Evolutionary conservation across 2,888 invertebrate genomes (phyloP).

Genomic region (Lampropteryx suffumata): DNA sequence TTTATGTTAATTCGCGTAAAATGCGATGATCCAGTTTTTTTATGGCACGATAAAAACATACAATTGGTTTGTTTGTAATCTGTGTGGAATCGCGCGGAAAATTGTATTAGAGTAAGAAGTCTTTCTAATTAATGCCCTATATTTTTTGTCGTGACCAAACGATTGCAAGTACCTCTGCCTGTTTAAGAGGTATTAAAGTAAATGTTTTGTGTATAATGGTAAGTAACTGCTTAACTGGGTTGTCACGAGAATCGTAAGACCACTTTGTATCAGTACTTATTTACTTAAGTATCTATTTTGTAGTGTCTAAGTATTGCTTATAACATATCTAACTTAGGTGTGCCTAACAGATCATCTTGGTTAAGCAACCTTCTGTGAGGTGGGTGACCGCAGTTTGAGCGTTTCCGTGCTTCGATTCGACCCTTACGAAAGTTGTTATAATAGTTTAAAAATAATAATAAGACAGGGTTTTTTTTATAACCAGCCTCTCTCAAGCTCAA

Average conservation of each 20-base stretch:
- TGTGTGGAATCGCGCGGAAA: slow-evolving; percentile 71
- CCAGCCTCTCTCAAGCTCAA: no score
- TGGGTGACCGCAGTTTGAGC: no score
- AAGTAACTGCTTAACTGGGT: slow-evolving; percentile 14
- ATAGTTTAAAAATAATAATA: no score
- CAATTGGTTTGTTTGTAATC: slow-evolving; percentile 44
- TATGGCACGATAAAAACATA: slow-evolving; percentile 23
- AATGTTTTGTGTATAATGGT: slow-evolving; percentile 2
- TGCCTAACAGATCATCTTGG: no score
- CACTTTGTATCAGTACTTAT: slow-evolving; percentile 27
- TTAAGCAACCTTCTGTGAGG: no score
- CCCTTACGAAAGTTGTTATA: no score
- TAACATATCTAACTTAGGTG: no score
- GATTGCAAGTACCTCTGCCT: slow-evolving; percentile 1
- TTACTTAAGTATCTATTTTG: slow-evolving; percentile 19
- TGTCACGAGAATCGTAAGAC: slow-evolving; percentile 32
- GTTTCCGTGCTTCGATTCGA: no score
- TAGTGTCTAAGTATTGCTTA: slow-evolving; percentile 26
- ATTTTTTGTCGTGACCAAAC: slow-evolving; percentile 41
- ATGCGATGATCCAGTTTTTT: slow-evolving; percentile 27
- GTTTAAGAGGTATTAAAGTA: slow-evolving; percentile 12
- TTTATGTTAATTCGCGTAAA: slow-evolving; percentile 21
- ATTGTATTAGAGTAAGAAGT: slow-evolving; percentile 62
- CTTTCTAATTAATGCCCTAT: slow-evolving; percentile 56
- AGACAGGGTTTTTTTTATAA: no score